Percentiles rank a stretch among this genome's conserved stretches.
Conservation (phyloP, 2,888 invertebrate species). For the Lochmaea capreae region DNA sequence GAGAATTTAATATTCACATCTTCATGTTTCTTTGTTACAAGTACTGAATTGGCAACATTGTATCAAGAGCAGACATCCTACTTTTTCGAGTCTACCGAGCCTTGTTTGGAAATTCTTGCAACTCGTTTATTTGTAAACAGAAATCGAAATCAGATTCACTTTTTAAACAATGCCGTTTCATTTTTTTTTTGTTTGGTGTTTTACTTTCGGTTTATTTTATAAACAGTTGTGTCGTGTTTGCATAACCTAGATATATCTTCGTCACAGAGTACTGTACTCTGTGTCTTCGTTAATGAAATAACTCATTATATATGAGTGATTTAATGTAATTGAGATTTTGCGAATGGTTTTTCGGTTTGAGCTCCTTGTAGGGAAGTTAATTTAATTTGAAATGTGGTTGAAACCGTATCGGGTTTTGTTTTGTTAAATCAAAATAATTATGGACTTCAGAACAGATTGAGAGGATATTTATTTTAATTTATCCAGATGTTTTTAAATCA, state of each 20-base stretch:
- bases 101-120: conserved; percentile 35
- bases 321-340: conserved; percentile 1
- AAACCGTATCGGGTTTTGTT: neutral
- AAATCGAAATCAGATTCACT: conserved; percentile 44
- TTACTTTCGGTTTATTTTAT: conserved; percentile 40
- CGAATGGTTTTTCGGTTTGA: neutral
- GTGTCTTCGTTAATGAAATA: conserved; percentile 15
- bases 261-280: too few species aligned
- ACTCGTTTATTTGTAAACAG: conserved; percentile 34
- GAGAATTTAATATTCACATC: neutral
- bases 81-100: conserved; percentile 38
- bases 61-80: conserved; percentile 31
- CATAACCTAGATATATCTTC: conserved; percentile 27
- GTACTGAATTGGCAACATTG: conserved; percentile 13
- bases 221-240: conserved; percentile 26
- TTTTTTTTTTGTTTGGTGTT: conserved; percentile 32
- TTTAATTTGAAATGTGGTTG: neutral
- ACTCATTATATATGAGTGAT: conserved; percentile 8
- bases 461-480: neutral
- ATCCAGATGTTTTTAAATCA: neutral
- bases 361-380: neutral
- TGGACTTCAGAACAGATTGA: neutral
- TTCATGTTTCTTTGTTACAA: neutral
- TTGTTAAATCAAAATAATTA: neutral
- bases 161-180: conserved; percentile 42